These are phyloP conservation scores for Bos indicus DNA, from an alignment of 2,113 vertebrate species.

Conservation along the genomic window DNA sequence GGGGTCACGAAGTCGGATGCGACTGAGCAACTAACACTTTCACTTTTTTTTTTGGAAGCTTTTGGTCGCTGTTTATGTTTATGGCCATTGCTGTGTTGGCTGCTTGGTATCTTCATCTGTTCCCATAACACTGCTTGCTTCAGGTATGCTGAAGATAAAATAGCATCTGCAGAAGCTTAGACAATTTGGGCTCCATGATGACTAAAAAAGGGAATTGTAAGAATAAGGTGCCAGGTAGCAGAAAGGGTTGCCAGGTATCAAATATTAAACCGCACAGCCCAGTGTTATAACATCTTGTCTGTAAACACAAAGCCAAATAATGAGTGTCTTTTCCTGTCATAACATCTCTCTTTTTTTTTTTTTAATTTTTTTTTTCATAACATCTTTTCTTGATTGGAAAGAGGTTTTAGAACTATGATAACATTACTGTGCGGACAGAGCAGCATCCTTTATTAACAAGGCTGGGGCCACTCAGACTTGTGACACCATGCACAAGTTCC, in stretches of 20 bases:
- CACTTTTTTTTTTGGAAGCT: background rate
- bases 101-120: background rate
- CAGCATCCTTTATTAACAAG: background rate
- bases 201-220: background rate
- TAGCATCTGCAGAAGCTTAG: background rate
- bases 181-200: background rate
- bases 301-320: background rate
- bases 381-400: constrained; percentile 1
- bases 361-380: background rate
- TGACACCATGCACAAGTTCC: background rate
- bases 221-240: background rate
- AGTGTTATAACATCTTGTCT: background rate
- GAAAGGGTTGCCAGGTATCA: background rate
- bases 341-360: background rate
- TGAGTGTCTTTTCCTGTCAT: background rate
- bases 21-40: background rate
- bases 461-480: background rate
- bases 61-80: background rate
- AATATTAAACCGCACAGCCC: background rate
- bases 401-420: background rate
- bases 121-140: background rate
- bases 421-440: background rate
- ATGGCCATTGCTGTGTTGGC: background rate
- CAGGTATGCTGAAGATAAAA: background rate
- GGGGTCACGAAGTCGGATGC: background rate